Base-by-base conservation (phyloP, 2,888 invertebrate species). In the Syritta pipiens region DNA sequence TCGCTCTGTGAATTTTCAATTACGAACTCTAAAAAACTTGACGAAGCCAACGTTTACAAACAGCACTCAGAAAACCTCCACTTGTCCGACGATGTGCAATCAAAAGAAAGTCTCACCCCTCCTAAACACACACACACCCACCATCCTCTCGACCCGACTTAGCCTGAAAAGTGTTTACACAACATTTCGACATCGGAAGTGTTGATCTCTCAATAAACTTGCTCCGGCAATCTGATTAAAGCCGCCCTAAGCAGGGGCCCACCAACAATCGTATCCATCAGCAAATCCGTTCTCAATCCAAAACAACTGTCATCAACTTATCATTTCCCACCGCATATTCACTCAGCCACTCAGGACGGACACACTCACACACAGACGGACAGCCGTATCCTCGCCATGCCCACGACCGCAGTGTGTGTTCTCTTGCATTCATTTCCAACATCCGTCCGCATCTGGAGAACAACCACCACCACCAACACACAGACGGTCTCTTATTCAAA, bases 231-330 rank as follows among this genome's bases (percentile, higher is more conserved):
- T 81, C 79, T 63, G 68, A 69, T 81, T 63, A 81, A 69, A 68
- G 63, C 68, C 32, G 55, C 53, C 55, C 60, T 60, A 24, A 57
- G 59, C 48, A 37, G 30, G 26, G 10, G 32, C 0, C 32, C 1
- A 10, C n/a, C 68, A 62, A 53, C 68, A 81, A 49, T 67, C 72
- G 62, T 49, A 75, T 68, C 74, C 74, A 81, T 81, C 68, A 63
- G 72, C 42, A 79, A 79, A 79, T 72, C 72, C 44, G 68, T 74
- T 74, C 74, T 79, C 74, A 79, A 79, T 79, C 79, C 79, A 55
- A 62, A 81, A 81, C 81, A 81, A 75, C 81, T 81, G 81, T 81
- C 81, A 81, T 81, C 81, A 75, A 75, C 81, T 74, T 69, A 75
- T 81, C 81, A 81, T 81, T 81, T 81, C 72, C 81, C 75, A 79